phyloP scores from a whole-genome alignment of 1,140 invertebrate genomes.

The Battus philenor region DNA sequence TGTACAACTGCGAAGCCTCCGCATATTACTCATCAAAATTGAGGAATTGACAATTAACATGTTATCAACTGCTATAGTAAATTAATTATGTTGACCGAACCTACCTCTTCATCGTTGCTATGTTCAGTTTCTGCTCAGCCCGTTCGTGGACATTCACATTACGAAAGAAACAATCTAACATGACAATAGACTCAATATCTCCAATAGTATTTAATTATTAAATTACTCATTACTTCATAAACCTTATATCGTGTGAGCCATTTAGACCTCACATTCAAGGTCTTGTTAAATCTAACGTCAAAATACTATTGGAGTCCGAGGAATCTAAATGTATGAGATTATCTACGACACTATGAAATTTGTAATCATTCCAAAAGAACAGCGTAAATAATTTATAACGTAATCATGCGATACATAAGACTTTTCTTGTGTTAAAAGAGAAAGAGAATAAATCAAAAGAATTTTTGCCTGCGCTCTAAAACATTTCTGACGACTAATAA shows the following conservation, averaged over 20 bases:
- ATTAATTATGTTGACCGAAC: constrained; percentile 59
- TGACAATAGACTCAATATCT: constrained; percentile 71
- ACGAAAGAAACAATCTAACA: constrained; percentile 75
- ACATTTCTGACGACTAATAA: too few species aligned
- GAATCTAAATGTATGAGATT: constrained; percentile 1
- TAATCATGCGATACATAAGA: constrained; percentile 3
- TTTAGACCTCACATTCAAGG: too few species aligned
- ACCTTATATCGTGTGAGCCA: too few species aligned
- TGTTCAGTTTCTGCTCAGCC: constrained; percentile 61
- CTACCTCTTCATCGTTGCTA: constrained; percentile 66
- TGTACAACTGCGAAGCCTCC: constrained; percentile 51
- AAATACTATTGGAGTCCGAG: constrained; percentile 18
- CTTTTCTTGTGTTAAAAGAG: too few species aligned
- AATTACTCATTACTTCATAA: background rate
- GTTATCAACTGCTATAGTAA: constrained; percentile 25
- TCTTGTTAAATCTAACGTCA: background rate
- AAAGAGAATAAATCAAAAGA: too few species aligned
- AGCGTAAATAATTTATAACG: background rate
- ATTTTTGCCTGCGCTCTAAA: too few species aligned
- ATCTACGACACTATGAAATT: background rate
- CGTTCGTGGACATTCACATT: constrained; percentile 61
- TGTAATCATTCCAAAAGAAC: constrained; percentile 9
- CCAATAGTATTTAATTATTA: constrained; percentile 62
- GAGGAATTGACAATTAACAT: constrained; percentile 49
- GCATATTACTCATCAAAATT: constrained; percentile 63